Conservation (phyloP, 1,140 invertebrate genomes). For the Ceratina australensis region DNA sequence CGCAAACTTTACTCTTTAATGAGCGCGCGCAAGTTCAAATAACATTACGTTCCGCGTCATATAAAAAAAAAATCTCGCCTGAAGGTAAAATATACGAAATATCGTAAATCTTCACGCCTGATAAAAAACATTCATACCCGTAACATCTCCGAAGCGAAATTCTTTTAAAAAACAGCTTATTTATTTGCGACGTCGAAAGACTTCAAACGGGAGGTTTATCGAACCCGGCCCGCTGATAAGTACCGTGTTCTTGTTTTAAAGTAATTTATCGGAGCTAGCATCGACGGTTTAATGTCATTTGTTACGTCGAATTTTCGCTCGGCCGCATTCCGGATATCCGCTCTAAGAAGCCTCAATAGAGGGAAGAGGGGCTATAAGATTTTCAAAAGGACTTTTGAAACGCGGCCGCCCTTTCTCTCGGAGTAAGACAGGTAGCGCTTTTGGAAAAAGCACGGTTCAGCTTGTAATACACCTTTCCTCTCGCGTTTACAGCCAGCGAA, state of each 20-base stretch:
- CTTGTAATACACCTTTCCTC: constrained; percentile 38
- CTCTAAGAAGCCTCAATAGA: constrained; percentile 12
- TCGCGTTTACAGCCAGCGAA: constrained; percentile 28
- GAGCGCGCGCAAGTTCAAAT: not conserved
- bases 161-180: too few species aligned
- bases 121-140: not conserved
- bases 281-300: constrained; percentile 31
- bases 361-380: constrained; percentile 11
- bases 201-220: not conserved
- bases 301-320: constrained; percentile 23
- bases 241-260: not conserved
- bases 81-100: not conserved
- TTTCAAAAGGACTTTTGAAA: constrained; percentile 39
- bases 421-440: constrained; percentile 9
- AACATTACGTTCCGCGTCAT: not conserved
- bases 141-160: too few species aligned
- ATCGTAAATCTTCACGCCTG: not conserved
- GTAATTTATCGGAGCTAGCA: not conserved
- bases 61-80: not conserved
- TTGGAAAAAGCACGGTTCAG: constrained; percentile 20
- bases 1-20: not conserved
- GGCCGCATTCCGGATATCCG: constrained; percentile 25
- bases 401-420: not conserved
- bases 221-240: not conserved
- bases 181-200: too few species aligned